Base-by-base conservation (phyloP, 2,797 vertebrate genomes). In the Sebastiscus tertius region DNA sequence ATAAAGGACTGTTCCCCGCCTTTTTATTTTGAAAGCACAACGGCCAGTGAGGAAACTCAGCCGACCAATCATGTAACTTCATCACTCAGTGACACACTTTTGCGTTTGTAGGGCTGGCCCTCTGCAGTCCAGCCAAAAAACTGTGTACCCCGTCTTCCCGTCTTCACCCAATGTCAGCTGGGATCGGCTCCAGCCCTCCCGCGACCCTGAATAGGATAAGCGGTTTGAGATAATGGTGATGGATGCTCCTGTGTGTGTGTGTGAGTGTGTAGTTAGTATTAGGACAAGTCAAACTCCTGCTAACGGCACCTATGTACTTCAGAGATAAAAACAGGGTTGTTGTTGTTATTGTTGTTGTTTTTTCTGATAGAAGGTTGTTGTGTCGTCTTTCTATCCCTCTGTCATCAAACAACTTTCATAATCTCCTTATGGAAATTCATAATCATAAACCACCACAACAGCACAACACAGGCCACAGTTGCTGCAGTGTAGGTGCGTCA, bases 361-460 rank as follows among this genome's bases (percentile, higher is more conserved):
- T 49, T 52, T 52, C 49, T 52, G 20, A n/a, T 52, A 68, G 77
- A 78, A 24, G 59, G 20, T 62, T 82, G 54, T 75, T 73, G 55
- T 75, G 61, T 79, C 22, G 64, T 66, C 68, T 81, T 85, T 88
- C 73, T 79, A 82, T 87, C 83, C 81, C 70, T 80, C 86, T 86
- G 80, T 91, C 85, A 90, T 89, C 87, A 79, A 75, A 69, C 63
- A 73, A 71, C 75, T 81, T 86, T 76, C 36, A 1, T 93, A 93
- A 94, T 95, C 92, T 89, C 72, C 85, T 94, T 90, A 92, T 89
- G 86, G 80, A 93, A 94, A 95, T 94, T 82, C 82, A 73, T 83
- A 74, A 87, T 88, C 82, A 83, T 66, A 87, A 85, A 86, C 73
- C 73, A 75, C 7, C 42, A 60, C 79, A 62, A 31, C 27, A 29